Conservation (phyloP, 2,113 vertebrate genomes). For the Anolis sagrei region DNA sequence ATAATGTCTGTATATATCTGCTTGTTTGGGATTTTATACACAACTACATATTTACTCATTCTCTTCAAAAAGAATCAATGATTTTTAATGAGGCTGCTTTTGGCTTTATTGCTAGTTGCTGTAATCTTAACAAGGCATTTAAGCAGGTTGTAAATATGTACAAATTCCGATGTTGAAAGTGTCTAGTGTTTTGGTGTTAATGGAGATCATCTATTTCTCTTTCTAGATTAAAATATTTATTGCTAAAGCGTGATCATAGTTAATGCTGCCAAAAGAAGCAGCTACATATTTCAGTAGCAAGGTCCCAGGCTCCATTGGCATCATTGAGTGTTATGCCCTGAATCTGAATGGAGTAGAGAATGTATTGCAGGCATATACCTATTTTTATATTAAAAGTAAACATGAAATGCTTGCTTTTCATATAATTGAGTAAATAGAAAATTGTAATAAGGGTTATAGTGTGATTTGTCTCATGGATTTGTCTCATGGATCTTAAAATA, state of each 20-base stretch:
- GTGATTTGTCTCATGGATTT: conserved; percentile 32
- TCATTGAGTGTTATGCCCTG: conserved; percentile 11
- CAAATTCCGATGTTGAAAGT: conserved; percentile 62
- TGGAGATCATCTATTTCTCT: conserved; percentile 52
- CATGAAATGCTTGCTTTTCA: conserved; percentile 64
- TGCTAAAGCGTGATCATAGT: conserved; percentile 76
- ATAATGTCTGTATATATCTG: conserved; percentile 71
- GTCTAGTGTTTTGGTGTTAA: conserved; percentile 64
- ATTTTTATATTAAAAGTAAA: conserved; percentile 69
- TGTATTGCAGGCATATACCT: conserved; percentile 70
- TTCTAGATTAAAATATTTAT: conserved; percentile 74
- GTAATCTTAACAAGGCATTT: conserved; percentile 55
- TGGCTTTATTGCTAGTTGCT: conserved; percentile 50
- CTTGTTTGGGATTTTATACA: conserved; percentile 76
- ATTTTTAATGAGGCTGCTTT: conserved; percentile 69
- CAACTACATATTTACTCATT: conserved; percentile 53
- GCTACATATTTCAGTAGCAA: conserved; percentile 50
- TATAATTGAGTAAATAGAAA: conserved; percentile 36
- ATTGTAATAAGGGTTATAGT: conserved; percentile 53
- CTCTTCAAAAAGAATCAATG: conserved; percentile 49
- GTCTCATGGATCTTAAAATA: conserved; percentile 36
- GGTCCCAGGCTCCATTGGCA: conserved; percentile 10
- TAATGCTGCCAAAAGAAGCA: conserved; percentile 76
- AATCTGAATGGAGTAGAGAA: conserved; percentile 31
- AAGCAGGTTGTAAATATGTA: conserved; percentile 70